Conservation (phyloP, 2,888 invertebrate species). For the Amiota minor region DNA sequence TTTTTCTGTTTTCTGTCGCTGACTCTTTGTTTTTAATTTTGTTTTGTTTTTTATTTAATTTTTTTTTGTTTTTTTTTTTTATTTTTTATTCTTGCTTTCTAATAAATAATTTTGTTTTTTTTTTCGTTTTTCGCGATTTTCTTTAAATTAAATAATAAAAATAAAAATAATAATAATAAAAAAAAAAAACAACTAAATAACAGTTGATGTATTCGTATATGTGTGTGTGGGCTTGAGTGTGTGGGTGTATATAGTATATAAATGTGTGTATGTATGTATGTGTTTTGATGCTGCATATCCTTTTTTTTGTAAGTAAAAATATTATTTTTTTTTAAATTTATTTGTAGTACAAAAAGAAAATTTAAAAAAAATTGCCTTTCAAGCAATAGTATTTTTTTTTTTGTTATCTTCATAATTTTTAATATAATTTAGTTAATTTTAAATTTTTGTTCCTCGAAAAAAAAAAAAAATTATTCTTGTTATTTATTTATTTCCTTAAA, state of each 20-base stretch:
- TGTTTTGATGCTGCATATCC: conserved; percentile 35
- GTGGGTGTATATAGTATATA: conserved; percentile 36
- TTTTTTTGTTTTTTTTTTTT: conserved; percentile 29
- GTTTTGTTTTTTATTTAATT: conserved; percentile 3
- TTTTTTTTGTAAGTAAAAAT: conserved; percentile 58
- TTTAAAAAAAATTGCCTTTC: conserved; percentile 50
- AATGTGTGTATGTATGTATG: conserved; percentile 45
- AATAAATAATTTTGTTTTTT: conserved; percentile 34
- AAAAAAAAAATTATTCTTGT: conserved; percentile 51
- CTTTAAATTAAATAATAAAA: conserved; percentile 7
- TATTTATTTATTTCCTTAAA: too few relatives aligned
- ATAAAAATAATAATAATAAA: background rate
- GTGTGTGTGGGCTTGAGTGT: conserved; percentile 31
- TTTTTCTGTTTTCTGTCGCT: background rate
- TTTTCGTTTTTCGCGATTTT: background rate
- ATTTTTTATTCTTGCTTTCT: conserved; percentile 29
- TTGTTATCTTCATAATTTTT: conserved; percentile 1
- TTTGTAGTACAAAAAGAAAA: conserved; percentile 57
- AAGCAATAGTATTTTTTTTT: background rate
- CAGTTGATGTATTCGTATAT: conserved; percentile 24
- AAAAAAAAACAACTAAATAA: conserved; percentile 26
- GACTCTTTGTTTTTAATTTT: background rate
- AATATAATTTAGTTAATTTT: conserved; percentile 6
- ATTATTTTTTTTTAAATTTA: conserved; percentile 27
- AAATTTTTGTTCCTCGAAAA: conserved; percentile 43